Percentiles rank a stretch among this genome's conserved stretches.
Evolutionary conservation across 2,113 vertebrate genomes (phyloP).

Genomic region (Oophaga pumilio): DNA sequence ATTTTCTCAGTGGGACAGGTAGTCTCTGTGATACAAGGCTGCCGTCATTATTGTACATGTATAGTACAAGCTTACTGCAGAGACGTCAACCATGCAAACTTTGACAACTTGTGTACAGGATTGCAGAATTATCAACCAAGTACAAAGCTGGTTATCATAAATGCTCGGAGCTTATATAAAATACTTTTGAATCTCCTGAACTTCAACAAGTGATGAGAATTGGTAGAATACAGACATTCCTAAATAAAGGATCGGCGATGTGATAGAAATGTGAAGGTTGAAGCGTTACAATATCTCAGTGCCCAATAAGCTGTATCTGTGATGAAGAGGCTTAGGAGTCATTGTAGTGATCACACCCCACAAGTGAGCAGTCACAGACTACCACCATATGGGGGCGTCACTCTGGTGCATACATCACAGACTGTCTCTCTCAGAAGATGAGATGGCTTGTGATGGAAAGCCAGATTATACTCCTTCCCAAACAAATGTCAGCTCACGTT

Average conservation of each 20-base stretch:
- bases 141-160: not conserved
- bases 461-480: not conserved
- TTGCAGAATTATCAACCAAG: not conserved
- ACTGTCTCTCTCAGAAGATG: not conserved
- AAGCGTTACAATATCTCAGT: not conserved
- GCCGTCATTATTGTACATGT: not conserved
- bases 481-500: not conserved
- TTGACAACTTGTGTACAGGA: not conserved
- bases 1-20: not conserved
- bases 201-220: not conserved
- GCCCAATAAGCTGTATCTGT: not conserved
- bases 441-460: slow-evolving; percentile 5
- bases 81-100: not conserved
- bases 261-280: not conserved
- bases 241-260: no score
- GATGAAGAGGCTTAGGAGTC: not conserved
- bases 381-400: no score
- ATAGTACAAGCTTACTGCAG: no score
- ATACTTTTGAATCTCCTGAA: not conserved
- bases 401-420: not conserved
- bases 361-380: not conserved
- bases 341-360: not conserved
- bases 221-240: not conserved
- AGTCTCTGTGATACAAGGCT: not conserved
- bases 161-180: not conserved